Evolutionary conservation across 1,140 invertebrate genomes (phyloP), one percentile per base, ranked within the genome.

Genomic region (Bemisia tabaci): DNA sequence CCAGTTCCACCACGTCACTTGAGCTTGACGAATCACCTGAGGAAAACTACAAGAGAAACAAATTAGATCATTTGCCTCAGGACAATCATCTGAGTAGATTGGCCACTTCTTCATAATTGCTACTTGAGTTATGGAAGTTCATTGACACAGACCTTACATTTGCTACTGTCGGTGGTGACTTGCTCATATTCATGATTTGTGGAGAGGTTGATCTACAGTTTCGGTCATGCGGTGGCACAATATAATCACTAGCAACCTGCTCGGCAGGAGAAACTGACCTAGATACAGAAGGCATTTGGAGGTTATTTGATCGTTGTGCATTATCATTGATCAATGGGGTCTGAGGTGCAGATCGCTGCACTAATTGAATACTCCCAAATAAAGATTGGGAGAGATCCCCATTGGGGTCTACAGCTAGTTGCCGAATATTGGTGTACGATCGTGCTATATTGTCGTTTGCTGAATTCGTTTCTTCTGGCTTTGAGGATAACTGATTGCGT

Each of bases 141-240:
- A 72, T 72, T 9, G 71, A 72, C 11, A 70, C 48, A 26, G 71
- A 72, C 23, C 71, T 63, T 0, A 69, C 22, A 58, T 66, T 68
- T 11, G 66, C 12, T 22, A 33, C 22, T 24, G n/a, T 59, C 2
- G 26, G 11, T 27, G 26, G 26, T 22, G 60, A 58, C 24, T 22
- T 59, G 24, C 59, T 59, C 17, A 60, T 25, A n/a, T 26, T 60
- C n/a, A 61, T 26, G 27, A 60, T 59, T 12, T 66, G 59, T 26
- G 59, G 59, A 1, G 65, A 61, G 26, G 25, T 33, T 1, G 65
- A 66, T 9, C 48, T 12, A 11, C 24, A 23, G 22, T 64, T 64
- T 1, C 27, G 22, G 12, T 23, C 27, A 58, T 12, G 5, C 26
- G 63, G 22, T n/a, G 26, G 26, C 1, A 39, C 12, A 21, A 39